These are phyloP conservation scores for Hypotaenidia okinawae DNA, from an alignment of 2,797 vertebrate species.

Conservation along the genomic window DNA sequence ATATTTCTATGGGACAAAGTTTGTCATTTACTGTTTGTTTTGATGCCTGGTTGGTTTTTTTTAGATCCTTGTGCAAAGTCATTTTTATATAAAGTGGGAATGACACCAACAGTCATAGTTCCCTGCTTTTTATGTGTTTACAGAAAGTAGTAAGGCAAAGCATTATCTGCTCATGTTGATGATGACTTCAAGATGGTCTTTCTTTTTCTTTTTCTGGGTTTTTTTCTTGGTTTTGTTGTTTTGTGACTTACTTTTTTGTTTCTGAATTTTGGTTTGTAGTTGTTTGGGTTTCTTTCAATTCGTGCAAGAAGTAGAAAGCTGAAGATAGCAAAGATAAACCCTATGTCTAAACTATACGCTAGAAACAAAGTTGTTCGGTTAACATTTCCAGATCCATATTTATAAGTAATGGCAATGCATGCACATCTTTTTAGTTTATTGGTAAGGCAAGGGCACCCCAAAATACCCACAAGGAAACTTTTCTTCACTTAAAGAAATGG, in stretches of 20 bases:
- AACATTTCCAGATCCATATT: neutral
- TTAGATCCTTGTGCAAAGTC: neutral
- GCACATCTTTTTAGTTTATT: neutral
- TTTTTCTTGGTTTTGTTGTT: neutral
- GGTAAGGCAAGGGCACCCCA: neutral
- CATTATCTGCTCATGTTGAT: neutral
- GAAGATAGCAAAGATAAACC: neutral
- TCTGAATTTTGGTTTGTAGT: neutral
- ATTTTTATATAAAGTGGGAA: neutral
- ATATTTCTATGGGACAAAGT: neutral
- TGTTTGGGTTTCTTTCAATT: neutral
- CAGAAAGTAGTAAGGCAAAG: neutral
- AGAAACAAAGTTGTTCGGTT: neutral
- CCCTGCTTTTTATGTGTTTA: neutral
- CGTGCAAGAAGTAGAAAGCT: neutral
- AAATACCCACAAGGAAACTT: neutral
- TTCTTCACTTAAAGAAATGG: neutral
- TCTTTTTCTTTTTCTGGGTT: neutral
- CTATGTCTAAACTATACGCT: neutral
- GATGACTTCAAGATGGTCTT: neutral
- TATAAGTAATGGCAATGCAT: neutral
- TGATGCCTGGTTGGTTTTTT: neutral
- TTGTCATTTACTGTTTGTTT: neutral
- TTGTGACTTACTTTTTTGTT: neutral
- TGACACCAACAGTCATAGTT: neutral